These are phyloP conservation scores for Amphimallon solstitiale DNA, from an alignment of 2,888 invertebrate species.

Conservation along the genomic window DNA sequence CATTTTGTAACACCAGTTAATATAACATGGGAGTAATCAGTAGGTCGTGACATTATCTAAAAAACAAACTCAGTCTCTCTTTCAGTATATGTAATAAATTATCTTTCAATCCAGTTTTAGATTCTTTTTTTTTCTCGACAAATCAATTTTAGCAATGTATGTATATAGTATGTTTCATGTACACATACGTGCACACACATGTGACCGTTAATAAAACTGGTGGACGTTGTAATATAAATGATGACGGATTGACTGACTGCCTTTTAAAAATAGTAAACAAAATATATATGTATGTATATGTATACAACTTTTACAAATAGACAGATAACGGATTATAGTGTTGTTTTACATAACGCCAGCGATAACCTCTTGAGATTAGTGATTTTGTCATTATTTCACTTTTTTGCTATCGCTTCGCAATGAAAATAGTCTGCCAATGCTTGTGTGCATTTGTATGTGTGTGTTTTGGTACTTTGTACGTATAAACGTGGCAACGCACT, in stretches of 20 bases:
- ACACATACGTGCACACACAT: neutral
- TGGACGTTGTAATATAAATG: neutral
- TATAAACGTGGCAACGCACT: no score
- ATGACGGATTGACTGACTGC: slow-evolving; percentile 12
- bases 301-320: slow-evolving; percentile 24
- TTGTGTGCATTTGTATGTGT: neutral
- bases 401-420: slow-evolving; percentile 22
- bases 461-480: no score
- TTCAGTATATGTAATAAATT: neutral
- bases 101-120: slow-evolving; percentile 21
- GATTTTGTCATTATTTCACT: slow-evolving; percentile 28
- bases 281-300: slow-evolving; percentile 19
- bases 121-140: slow-evolving; percentile 7
- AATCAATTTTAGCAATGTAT: slow-evolving; percentile 30
- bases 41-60: slow-evolving; percentile 25
- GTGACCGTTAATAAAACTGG: slow-evolving; percentile 1
- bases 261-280: slow-evolving; percentile 32
- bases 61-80: slow-evolving; percentile 16
- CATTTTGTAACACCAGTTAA: slow-evolving; percentile 26
- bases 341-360: slow-evolving; percentile 24
- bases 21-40: slow-evolving; percentile 17
- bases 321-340: slow-evolving; percentile 30
- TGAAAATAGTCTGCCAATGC: slow-evolving; percentile 2
- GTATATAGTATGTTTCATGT: slow-evolving; percentile 8
- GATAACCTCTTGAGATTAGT: slow-evolving; percentile 15